These are phyloP conservation scores for Rhinoptilus africanus DNA, from an alignment of 2,113 vertebrate genomes.

Conservation along the genomic window DNA sequence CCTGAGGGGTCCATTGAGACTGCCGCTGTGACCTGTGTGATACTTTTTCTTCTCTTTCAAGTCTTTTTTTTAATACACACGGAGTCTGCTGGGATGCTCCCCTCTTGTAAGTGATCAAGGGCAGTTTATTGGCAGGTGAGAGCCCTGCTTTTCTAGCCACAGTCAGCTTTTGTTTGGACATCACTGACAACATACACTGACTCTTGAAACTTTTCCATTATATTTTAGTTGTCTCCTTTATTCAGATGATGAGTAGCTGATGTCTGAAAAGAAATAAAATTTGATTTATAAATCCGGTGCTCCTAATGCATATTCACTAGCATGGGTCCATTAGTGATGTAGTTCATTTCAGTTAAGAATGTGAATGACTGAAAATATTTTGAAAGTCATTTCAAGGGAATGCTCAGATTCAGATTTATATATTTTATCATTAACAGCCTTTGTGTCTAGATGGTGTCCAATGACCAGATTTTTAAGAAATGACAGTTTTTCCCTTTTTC, in stretches of 20 bases:
- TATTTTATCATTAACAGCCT: neutral
- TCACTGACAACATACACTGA: conserved; percentile 71
- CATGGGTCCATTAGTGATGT: neutral
- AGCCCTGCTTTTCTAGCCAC: conserved; percentile 77
- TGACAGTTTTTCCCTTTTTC: neutral
- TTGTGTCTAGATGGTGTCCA: neutral
- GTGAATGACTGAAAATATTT: neutral
- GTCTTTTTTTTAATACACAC: conserved; percentile 86
- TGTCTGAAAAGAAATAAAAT: conserved; percentile 30
- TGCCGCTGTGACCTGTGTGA: conserved; percentile 85
- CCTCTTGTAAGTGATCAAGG: conserved; percentile 87
- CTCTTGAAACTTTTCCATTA: conserved; percentile 75
- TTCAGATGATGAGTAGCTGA: conserved; percentile 27
- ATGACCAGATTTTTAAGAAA: neutral
- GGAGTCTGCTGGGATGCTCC: conserved; percentile 79
- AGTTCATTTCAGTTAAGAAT: neutral
- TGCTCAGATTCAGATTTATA: neutral
- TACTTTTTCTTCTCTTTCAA: conserved; percentile 97
- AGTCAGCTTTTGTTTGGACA: conserved; percentile 80
- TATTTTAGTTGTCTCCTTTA: conserved; percentile 47
- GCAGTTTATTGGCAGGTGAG: conserved; percentile 86
- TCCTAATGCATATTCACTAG: neutral
- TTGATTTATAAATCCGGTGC: neutral
- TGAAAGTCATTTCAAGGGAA: neutral
- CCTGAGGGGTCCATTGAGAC: conserved; percentile 88